phyloP scores from a whole-genome alignment of 1,140 invertebrate genomes.

The Helicorthomorpha holstii region DNA sequence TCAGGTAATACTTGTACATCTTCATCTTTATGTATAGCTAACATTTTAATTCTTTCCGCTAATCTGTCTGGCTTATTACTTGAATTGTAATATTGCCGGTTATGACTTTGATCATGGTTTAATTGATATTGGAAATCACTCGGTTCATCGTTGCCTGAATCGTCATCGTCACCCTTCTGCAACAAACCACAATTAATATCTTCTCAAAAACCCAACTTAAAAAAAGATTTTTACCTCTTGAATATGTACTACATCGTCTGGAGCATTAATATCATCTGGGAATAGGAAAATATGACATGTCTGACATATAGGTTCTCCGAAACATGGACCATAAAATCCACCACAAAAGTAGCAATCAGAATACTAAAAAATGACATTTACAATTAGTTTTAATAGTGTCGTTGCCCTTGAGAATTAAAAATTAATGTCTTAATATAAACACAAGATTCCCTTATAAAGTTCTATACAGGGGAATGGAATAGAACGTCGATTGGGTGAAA shows the following conservation, averaged over 20 bases:
- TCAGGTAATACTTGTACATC: slow-evolving; percentile 23
- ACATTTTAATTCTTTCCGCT: slow-evolving; percentile 24
- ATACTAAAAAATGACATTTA: slow-evolving; percentile 37
- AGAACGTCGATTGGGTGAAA: too few relatives aligned
- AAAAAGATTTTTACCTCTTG: slow-evolving; percentile 25
- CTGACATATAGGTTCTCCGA: slow-evolving; percentile 75
- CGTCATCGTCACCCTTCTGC: slow-evolving; percentile 73
- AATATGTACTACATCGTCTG: slow-evolving; percentile 33
- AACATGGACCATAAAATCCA: slow-evolving; percentile 81
- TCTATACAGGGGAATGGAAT: too few relatives aligned
- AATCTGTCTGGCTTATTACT: slow-evolving; percentile 26
- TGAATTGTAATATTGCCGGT: slow-evolving; percentile 7
- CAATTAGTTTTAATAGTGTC: too few relatives aligned
- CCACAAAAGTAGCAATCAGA: slow-evolving; percentile 61
- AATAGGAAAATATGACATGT: slow-evolving; percentile 85
- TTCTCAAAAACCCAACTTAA: neutral
- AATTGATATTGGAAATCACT: slow-evolving; percentile 28
- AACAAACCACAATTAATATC: neutral
- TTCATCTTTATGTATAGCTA: slow-evolving; percentile 21
- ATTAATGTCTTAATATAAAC: too few relatives aligned
- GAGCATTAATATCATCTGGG: slow-evolving; percentile 47
- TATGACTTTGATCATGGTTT: neutral
- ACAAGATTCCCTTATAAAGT: too few relatives aligned
- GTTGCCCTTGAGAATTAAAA: too few relatives aligned
- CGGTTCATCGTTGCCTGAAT: slow-evolving; percentile 88